Evolutionary conservation across 2,113 vertebrate species (phyloP).

Genomic region (Poicephalus gulielmi): DNA sequence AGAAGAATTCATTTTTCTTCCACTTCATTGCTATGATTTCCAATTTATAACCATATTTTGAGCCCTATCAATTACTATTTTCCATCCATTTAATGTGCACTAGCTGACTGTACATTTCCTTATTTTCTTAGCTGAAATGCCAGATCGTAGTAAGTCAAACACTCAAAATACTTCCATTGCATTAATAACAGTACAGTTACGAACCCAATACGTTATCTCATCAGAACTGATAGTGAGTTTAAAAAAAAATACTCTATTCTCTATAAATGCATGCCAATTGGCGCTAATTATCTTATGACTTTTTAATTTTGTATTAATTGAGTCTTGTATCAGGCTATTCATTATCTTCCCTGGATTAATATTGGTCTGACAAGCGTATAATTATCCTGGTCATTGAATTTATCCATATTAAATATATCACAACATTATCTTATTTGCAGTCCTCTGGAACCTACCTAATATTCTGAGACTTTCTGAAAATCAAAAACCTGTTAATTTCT

Average conservation of each 20-base stretch:
- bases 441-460: background rate
- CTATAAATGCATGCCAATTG: background rate
- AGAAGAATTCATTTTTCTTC: background rate
- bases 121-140: background rate
- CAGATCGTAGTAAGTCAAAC: background rate
- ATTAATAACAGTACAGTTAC: background rate
- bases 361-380: background rate
- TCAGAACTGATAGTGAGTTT: background rate
- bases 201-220: background rate
- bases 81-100: background rate
- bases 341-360: constrained; percentile 10
- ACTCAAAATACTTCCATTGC: background rate
- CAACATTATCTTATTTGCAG: background rate
- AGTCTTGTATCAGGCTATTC: background rate
- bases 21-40: background rate
- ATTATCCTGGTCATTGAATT: constrained; percentile 10
- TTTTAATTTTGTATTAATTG: background rate
- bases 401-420: background rate
- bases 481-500: constrained; percentile 40
- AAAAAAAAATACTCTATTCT: background rate
- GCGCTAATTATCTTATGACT: background rate
- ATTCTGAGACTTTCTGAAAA: constrained; percentile 6
- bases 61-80: background rate
- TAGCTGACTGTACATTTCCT: background rate
- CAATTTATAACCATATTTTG: background rate